Evolutionary conservation across 2,113 vertebrate genomes (phyloP), one percentile per base, ranked within the genome.

Genomic region (Sclerurus mexicanus): DNA sequence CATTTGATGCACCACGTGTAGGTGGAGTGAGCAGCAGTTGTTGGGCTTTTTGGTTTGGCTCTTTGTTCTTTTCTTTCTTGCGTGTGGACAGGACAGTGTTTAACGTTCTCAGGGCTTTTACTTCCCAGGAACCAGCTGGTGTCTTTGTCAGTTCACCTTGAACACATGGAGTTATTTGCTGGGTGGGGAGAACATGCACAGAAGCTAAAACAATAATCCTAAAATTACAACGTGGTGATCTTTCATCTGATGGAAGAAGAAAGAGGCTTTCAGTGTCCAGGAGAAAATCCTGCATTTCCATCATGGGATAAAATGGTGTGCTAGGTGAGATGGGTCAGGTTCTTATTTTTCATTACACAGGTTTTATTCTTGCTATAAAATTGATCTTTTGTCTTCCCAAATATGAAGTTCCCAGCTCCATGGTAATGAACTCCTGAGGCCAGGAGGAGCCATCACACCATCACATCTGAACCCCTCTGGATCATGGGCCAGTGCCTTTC

Each of bases 291-390:
- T 85, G 22, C 19, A 16, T 76, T 93, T 82, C 47, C 35, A 37
- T 87, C 39, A 3, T 7, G 46, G 75, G 47, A 49, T 77, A 79
- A 93, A 64, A 1, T 4, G 2, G 5, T 24, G 14, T 17, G 7
- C 5, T 47, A 35, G 17, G 14, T 60, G 55, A 87, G 60, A 37
- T 4, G 3, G 33, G 11, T 81, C 5, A 66, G 64, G 40, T 50
- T 69, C 37, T 69, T 58, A 0, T 8, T 74, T 82, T 75, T 56
- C 74, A 37, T 46, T 39, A 22, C 7, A 3, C 18, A 10, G 24
- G 7, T 22, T 91, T 95, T 85, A 58, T 72, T 55, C 60, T 64
- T 92, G 40, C 44, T 89, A 75, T 73, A 23, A 59, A 82, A 30
- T 21, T 74, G 72, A 31, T 55, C 39, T 85, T 24, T 8, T 69